A percentile compares a stretch with the other conserved stretches of the same genome.
Evolutionary conservation across 1,140 invertebrate species (phyloP).

Genomic region (Pseudoatta argentina): DNA sequence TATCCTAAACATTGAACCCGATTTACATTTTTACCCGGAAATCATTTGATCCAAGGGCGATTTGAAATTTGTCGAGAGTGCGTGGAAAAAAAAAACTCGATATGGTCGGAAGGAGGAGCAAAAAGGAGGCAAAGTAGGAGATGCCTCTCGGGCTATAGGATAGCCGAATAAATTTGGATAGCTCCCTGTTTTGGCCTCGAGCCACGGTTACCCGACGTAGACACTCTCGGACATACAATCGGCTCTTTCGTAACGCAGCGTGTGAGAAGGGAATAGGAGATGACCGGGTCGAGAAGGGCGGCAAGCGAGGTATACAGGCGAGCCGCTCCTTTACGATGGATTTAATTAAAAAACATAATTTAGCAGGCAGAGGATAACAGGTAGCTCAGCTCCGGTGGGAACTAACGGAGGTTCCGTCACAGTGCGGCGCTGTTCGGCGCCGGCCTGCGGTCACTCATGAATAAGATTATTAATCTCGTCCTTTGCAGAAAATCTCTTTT

Average conservation of each 20-base stretch:
- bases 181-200: constrained; percentile 86
- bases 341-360: constrained; percentile 88
- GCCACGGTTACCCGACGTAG: constrained; percentile 76
- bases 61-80: constrained; percentile 71
- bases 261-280: constrained; percentile 44
- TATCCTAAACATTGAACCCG: neutral
- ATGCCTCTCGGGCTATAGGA: constrained; percentile 74
- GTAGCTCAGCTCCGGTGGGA: constrained; percentile 85
- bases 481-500: constrained; percentile 70
- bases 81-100: constrained; percentile 62
- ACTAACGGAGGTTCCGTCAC: constrained; percentile 78
- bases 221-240: constrained; percentile 75
- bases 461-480: constrained; percentile 86
- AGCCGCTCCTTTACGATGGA: constrained; percentile 79
- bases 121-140: constrained; percentile 63
- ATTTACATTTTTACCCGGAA: constrained; percentile 75
- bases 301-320: constrained; percentile 54
- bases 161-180: constrained; percentile 84
- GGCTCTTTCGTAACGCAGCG: constrained; percentile 76
- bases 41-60: constrained; percentile 76
- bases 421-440: constrained; percentile 71
- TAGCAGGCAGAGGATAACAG: constrained; percentile 85
- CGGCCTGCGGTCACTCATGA: constrained; percentile 85
- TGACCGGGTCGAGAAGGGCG: constrained; percentile 5
- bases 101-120: constrained; percentile 68